Evolutionary conservation across 2,797 vertebrate genomes (phyloP).

Genomic region (Myotis vivesi): DNA sequence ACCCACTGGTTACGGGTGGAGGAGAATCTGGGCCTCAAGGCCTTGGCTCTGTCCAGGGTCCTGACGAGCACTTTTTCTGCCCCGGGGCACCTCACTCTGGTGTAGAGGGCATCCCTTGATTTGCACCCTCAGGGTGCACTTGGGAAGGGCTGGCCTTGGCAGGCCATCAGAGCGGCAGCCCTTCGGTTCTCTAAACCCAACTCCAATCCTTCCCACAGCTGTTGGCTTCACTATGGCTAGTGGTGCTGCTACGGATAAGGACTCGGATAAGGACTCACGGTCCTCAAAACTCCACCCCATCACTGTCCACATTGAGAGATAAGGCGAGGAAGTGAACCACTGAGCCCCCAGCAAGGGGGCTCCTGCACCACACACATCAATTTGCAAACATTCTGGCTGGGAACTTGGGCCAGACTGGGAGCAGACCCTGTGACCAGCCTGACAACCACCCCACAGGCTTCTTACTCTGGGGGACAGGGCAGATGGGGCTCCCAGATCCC

Average conservation of each 20-base stretch:
- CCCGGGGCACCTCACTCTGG: neutral
- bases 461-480: neutral
- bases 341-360: neutral
- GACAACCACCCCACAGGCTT: neutral
- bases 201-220: neutral
- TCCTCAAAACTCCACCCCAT: neutral
- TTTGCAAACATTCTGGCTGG: neutral
- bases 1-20: neutral
- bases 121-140: neutral
- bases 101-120: neutral
- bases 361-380: neutral
- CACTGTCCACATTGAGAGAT: neutral
- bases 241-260: neutral
- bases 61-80: constrained; percentile 56
- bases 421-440: neutral
- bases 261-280: neutral
- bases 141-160: neutral
- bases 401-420: neutral
- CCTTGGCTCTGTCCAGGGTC: constrained; percentile 76
- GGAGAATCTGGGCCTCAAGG: neutral
- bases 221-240: neutral
- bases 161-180: neutral
- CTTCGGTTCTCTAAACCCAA: neutral
- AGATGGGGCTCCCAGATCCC: neutral
- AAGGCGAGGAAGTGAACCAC: neutral